phyloP scores from a whole-genome alignment of 2,797 vertebrate genomes.

The Danio aesculapii region DNA sequence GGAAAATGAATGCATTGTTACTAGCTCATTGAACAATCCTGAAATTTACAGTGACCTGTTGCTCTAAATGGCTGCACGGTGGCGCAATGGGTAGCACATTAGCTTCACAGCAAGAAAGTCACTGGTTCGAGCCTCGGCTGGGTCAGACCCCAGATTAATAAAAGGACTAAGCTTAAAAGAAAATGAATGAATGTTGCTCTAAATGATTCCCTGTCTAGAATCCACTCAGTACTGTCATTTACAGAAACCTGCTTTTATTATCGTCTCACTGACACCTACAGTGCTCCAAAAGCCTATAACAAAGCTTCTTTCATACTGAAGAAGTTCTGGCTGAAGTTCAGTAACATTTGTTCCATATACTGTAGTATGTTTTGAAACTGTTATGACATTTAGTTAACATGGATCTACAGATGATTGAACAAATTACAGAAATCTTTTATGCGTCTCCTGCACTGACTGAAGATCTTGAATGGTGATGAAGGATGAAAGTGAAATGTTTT shows the following conservation, averaged over 20 bases:
- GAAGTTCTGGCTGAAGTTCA: conserved; percentile 2
- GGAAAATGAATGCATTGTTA: too few species aligned
- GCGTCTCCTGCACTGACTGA: background rate
- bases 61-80: too few species aligned
- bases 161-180: too few species aligned
- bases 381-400: background rate
- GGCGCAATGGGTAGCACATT: too few species aligned
- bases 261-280: conserved; percentile 22
- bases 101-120: too few species aligned
- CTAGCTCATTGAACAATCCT: conserved; percentile 73
- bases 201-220: conserved; percentile 51
- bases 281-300: background rate
- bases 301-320: conserved; percentile 22
- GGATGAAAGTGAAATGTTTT: conserved; percentile 71
- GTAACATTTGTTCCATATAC: conserved; percentile 7
- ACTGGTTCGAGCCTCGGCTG: too few species aligned
- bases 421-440: conserved; percentile 17
- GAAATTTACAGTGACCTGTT: conserved; percentile 73
- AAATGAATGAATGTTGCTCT: too few species aligned
- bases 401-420: background rate
- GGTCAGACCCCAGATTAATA: too few species aligned
- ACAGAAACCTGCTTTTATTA: conserved; percentile 23
- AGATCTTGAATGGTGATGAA: conserved; percentile 62
- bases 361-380: background rate
- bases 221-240: conserved; percentile 35